phyloP scores from a whole-genome alignment of 2,113 vertebrate species.

The Eubucco bourcierii region DNA sequence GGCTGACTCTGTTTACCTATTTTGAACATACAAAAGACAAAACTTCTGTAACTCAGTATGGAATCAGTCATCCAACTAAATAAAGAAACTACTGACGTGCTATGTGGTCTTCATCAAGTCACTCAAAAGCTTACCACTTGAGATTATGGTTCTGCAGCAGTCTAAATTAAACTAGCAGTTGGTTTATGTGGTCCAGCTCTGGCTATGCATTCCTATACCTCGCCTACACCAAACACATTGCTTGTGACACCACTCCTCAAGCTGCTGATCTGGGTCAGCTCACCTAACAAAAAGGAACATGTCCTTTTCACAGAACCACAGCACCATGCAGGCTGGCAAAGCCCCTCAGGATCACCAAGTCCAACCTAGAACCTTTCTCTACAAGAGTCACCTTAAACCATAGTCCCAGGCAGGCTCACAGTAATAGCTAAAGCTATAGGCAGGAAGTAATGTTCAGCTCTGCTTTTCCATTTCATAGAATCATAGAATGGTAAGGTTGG shows the following conservation, averaged over 20 bases:
- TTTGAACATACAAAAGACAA: slow-evolving; percentile 1
- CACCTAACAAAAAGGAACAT: not conserved
- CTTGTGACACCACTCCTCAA: not conserved
- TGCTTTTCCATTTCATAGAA: not conserved
- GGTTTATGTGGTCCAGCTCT: not conserved
- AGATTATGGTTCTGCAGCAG: slow-evolving; percentile 41
- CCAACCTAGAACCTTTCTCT: too few species aligned
- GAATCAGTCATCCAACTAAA: slow-evolving; percentile 29
- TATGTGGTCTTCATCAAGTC: not conserved
- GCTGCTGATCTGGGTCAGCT: not conserved
- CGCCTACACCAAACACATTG: not conserved
- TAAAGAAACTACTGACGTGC: slow-evolving; percentile 15
- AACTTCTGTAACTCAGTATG: not conserved
- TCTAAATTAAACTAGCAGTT: slow-evolving; percentile 37
- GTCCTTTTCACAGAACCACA: not conserved
- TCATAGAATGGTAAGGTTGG: too few species aligned
- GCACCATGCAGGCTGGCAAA: too few species aligned
- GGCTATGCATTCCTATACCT: not conserved
- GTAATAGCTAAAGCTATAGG: not conserved
- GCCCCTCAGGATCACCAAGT: too few species aligned
- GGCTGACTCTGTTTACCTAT: not conserved
- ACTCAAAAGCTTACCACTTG: not conserved
- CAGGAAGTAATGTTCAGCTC: not conserved
- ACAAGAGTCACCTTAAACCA: too few species aligned
- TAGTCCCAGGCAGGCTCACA: not conserved